Conservation (phyloP, 2,888 invertebrate species). For the Sesia bembeciformis region DNA sequence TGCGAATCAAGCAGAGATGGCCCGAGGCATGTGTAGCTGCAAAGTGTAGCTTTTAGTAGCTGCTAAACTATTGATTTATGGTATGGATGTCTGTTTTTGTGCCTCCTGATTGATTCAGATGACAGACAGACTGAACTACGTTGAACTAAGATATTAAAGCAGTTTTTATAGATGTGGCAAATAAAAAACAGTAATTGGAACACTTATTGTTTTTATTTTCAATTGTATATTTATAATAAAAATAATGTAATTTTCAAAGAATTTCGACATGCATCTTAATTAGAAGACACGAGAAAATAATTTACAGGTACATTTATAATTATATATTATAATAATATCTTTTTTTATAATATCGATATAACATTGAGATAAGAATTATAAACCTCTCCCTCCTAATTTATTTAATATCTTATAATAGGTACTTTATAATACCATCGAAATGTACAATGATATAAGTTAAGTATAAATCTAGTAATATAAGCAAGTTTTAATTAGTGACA, state of each 20-base stretch:
- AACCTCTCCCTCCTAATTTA: slow-evolving; percentile 36
- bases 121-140: too few species aligned
- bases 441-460: slow-evolving; percentile 12
- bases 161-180: too few species aligned
- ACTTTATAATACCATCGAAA: slow-evolving; percentile 6
- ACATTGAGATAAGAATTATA: slow-evolving; percentile 21
- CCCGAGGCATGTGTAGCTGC: too few species aligned
- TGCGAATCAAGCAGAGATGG: too few species aligned
- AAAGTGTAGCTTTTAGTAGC: too few species aligned
- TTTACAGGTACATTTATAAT: slow-evolving; percentile 22
- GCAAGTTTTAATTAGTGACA: too few species aligned
- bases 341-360: slow-evolving; percentile 17
- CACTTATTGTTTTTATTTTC: slow-evolving; percentile 8
- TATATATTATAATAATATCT: slow-evolving; percentile 11
- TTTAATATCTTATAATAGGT: slow-evolving; percentile 9
- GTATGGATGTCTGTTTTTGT: too few species aligned
- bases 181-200: background rate
- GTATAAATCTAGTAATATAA: background rate
- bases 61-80: too few species aligned
- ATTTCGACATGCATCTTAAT: slow-evolving; percentile 6
- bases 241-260: slow-evolving; percentile 14
- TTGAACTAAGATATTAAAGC: too few species aligned
- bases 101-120: too few species aligned
- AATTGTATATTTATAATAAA: slow-evolving; percentile 14
- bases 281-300: slow-evolving; percentile 16